These are phyloP conservation scores for Sphaerophoria taeniata DNA, from an alignment of 2,888 invertebrate genomes.

Conservation along the genomic window DNA sequence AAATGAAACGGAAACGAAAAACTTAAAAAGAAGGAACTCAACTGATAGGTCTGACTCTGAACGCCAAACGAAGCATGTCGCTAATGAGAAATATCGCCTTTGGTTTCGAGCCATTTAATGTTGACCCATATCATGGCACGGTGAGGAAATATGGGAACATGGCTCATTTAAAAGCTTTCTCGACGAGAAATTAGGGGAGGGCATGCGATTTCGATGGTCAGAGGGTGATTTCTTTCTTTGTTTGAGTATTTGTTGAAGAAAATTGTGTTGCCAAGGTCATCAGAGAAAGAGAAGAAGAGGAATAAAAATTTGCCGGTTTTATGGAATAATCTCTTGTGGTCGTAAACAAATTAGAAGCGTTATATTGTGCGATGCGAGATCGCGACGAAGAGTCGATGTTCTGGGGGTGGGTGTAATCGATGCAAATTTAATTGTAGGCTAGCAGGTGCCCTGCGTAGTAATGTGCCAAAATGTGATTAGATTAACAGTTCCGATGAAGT, in stretches of 20 bases:
- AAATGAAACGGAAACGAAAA: not conserved
- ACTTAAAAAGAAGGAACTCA: slow-evolving; percentile 10
- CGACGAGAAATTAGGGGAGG: slow-evolving; percentile 11
- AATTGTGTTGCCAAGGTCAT: slow-evolving; percentile 36
- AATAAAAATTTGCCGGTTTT: slow-evolving; percentile 35
- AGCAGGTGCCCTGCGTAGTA: slow-evolving; percentile 28
- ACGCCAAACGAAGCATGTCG: slow-evolving; percentile 65
- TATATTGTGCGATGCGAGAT: slow-evolving; percentile 38
- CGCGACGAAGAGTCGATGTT: slow-evolving; percentile 12
- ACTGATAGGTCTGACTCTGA: slow-evolving; percentile 50
- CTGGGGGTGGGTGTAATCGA: slow-evolving; percentile 21
- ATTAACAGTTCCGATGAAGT: slow-evolving; percentile 15
- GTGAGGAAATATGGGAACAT: slow-evolving; percentile 62
- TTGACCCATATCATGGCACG: slow-evolving; percentile 66
- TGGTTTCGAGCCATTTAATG: slow-evolving; percentile 73
- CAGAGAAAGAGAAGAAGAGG: slow-evolving; percentile 14
- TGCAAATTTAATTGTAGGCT: slow-evolving; percentile 43
- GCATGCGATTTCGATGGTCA: not conserved
- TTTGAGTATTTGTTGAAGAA: slow-evolving; percentile 41
- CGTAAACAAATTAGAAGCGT: slow-evolving; percentile 69
- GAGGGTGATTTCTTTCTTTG: not conserved
- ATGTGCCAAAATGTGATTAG: slow-evolving; percentile 47
- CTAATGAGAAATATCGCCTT: slow-evolving; percentile 73
- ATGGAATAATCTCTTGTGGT: slow-evolving; percentile 50
- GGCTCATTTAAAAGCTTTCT: slow-evolving; percentile 60